These are phyloP conservation scores for Nothocercus julius DNA, from an alignment of 2,113 vertebrate genomes.

Conservation along the genomic window DNA sequence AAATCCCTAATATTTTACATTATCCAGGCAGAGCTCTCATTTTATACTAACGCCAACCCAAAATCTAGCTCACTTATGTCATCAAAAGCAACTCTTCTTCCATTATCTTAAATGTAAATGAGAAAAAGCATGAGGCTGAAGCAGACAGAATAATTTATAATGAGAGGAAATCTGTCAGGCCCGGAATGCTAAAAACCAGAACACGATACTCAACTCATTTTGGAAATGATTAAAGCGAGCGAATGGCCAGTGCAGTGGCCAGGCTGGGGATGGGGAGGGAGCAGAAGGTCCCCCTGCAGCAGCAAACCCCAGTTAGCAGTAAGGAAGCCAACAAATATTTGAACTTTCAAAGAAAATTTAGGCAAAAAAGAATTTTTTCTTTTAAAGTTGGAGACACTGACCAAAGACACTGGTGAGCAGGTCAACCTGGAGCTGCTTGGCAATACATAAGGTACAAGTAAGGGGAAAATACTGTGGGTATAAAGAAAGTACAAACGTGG, in stretches of 20 bases:
- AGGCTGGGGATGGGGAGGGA: background rate
- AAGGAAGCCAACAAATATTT: background rate
- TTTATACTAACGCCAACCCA: conserved; percentile 19
- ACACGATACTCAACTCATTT: background rate
- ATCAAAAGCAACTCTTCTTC: conserved; percentile 54
- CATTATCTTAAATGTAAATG: conserved; percentile 62
- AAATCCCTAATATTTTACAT: conserved; percentile 16
- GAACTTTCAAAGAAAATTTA: background rate
- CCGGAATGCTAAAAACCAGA: background rate
- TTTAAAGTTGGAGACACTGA: background rate
- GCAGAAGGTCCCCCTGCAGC: background rate
- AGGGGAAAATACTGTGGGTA: background rate
- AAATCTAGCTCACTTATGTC: conserved; percentile 19
- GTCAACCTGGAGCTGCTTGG: background rate
- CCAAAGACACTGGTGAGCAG: background rate
- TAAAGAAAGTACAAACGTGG: background rate
- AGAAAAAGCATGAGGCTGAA: conserved; percentile 53
- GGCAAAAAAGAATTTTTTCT: no score
- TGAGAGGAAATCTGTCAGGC: conserved; percentile 19
- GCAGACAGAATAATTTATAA: conserved; percentile 61
- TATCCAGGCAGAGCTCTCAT: background rate
- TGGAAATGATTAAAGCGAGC: background rate
- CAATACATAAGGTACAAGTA: background rate
- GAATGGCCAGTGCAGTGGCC: background rate
- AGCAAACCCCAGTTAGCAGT: background rate